Percentiles rank a stretch among this genome's conserved stretches.
phyloP scores from a whole-genome alignment of 2,888 invertebrate genomes.

The Arctia plantaginis region DNA sequence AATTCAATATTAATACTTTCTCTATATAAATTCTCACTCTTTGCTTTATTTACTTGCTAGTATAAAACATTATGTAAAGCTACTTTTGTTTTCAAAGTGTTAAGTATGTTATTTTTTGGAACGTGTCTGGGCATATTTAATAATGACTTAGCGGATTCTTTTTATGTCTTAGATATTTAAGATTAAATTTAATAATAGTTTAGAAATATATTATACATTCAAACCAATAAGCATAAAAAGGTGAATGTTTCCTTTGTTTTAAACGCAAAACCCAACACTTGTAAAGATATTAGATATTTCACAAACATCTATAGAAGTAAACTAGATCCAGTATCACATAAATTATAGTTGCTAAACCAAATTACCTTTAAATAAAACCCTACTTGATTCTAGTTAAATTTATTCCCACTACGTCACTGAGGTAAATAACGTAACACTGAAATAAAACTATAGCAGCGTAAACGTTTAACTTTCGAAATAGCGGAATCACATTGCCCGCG shows the following conservation, averaged over 20 bases:
- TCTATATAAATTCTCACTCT: too few relatives aligned
- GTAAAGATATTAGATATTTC: background rate
- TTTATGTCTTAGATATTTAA: background rate
- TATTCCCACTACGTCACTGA: background rate
- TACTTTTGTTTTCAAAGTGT: too few relatives aligned
- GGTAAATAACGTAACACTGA: background rate
- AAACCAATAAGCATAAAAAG: too few relatives aligned
- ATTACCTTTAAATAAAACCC: background rate
- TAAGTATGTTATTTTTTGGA: background rate
- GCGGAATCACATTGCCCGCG: background rate
- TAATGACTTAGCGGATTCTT: background rate
- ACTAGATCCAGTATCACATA: background rate
- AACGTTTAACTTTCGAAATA: background rate
- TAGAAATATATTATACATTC: too few relatives aligned
- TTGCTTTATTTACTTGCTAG: too few relatives aligned
- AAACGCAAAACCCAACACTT: background rate
- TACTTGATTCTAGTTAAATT: background rate
- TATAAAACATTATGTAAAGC: too few relatives aligned
- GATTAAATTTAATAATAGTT: too few relatives aligned
- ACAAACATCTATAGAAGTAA: background rate
- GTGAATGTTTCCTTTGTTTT: background rate
- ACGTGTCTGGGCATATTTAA: background rate
- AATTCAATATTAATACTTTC: too few relatives aligned
- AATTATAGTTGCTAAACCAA: background rate
- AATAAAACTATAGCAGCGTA: background rate